Evolutionary conservation across 1,140 invertebrate species (phyloP).

Genomic region (Panagrolaimus sp.): DNA sequence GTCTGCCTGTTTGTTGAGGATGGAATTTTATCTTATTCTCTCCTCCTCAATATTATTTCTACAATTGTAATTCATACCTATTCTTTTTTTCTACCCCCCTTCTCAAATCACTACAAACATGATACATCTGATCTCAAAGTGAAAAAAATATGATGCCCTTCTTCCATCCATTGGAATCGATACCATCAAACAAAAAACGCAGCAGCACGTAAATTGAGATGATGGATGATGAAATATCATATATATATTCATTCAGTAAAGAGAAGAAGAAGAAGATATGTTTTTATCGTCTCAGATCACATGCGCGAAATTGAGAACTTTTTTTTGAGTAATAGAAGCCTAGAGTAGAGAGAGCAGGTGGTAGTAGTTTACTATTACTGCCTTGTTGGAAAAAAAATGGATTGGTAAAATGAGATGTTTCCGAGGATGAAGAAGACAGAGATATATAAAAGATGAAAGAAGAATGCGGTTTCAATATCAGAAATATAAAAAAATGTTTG

Average conservation of each 20-base stretch:
- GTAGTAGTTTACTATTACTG: neutral
- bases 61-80: constrained; percentile 7
- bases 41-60: neutral
- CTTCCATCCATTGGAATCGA: neutral
- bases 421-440: too few species aligned
- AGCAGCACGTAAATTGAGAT: constrained; percentile 2
- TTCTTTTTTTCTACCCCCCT: neutral
- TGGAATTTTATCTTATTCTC: constrained; percentile 15
- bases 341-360: neutral
- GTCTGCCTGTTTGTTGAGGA: constrained; percentile 2
- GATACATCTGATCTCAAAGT: constrained; percentile 1
- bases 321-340: neutral
- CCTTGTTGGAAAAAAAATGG: too few species aligned
- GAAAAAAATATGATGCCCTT: neutral
- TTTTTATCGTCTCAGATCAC: constrained; percentile 1
- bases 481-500: too few species aligned
- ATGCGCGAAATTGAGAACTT: constrained; percentile 18
- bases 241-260: too few species aligned
- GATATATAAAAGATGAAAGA: too few species aligned
- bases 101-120: constrained; percentile 1
- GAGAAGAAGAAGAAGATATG: neutral
- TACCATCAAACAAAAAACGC: neutral
- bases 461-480: too few species aligned
- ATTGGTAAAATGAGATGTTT: too few species aligned
- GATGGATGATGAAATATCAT: neutral